Percentiles rank a stretch among this genome's conserved stretches.
These are phyloP conservation scores for Pangasius krempfi DNA, from an alignment of 2,797 vertebrate species.

Conservation along the genomic window DNA sequence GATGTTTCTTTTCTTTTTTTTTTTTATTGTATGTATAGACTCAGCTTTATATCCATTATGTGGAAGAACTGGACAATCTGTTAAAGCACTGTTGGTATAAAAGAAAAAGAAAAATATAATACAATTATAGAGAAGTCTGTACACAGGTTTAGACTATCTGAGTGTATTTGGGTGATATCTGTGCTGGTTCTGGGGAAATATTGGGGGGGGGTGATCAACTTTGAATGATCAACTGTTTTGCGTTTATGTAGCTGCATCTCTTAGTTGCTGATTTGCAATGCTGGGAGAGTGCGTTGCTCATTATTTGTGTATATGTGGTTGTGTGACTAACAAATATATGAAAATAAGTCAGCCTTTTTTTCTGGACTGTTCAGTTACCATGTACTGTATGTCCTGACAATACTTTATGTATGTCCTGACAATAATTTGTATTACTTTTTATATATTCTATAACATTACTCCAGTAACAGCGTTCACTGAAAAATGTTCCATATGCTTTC, in stretches of 20 bases:
- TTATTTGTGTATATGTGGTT: slow-evolving; percentile 54
- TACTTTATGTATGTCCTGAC: slow-evolving; percentile 34
- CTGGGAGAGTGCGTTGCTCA: slow-evolving; percentile 25
- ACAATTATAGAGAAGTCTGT: background rate
- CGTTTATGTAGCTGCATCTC: slow-evolving; percentile 58
- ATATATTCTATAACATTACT: background rate
- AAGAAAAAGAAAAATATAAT: slow-evolving; percentile 38
- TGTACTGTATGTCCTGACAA: slow-evolving; percentile 49
- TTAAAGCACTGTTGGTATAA: slow-evolving; percentile 61
- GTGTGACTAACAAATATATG: slow-evolving; percentile 48
- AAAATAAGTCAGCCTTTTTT: slow-evolving; percentile 50
- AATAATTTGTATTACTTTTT: slow-evolving; percentile 29
- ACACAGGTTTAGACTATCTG: slow-evolving; percentile 53
- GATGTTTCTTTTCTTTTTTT: slow-evolving; percentile 55
- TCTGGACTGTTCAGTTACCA: slow-evolving; percentile 49
- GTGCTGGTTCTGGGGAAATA: background rate
- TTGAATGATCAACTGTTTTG: background rate
- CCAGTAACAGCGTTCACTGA: slow-evolving; percentile 25
- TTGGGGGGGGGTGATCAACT: background rate
- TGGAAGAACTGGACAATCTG: slow-evolving; percentile 78
- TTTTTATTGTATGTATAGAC: slow-evolving; percentile 76
- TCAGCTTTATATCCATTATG: slow-evolving; percentile 77
- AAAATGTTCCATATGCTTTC: slow-evolving; percentile 32
- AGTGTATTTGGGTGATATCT: background rate
- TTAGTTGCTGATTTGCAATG: slow-evolving; percentile 39